Evolutionary conservation across 2,797 vertebrate genomes (phyloP).

Genomic region (Monodelphis domestica): DNA sequence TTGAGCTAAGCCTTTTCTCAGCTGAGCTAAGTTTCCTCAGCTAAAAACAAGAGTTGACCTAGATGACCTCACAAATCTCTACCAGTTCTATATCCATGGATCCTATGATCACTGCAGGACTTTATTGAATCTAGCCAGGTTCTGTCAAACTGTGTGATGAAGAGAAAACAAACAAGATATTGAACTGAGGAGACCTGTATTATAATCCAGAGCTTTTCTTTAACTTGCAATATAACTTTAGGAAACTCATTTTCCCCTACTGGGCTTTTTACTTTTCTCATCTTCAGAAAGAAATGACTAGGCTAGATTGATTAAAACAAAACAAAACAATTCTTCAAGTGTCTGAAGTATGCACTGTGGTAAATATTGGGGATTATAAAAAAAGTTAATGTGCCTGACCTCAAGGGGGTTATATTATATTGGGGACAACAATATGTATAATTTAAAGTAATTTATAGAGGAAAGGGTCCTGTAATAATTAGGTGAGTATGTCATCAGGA

Average conservation of each 20-base stretch:
- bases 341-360: not conserved
- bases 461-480: not conserved
- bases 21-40: too few species aligned
- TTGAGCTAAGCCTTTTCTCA: not conserved
- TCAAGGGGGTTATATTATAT: not conserved
- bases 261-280: not conserved
- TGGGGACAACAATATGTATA: not conserved
- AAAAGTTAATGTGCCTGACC: not conserved
- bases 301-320: not conserved
- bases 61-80: not conserved
- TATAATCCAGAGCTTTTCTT: not conserved
- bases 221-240: not conserved
- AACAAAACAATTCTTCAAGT: not conserved
- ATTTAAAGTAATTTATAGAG: not conserved
- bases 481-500: not conserved
- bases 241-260: not conserved
- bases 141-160: not conserved
- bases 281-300: not conserved
- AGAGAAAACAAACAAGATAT: not conserved
- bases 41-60: not conserved
- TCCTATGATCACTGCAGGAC: not conserved
- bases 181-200: not conserved
- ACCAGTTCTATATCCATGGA: not conserved
- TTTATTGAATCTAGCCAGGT: not conserved
- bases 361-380: not conserved